Conservation (phyloP, 2,113 vertebrate genomes). For the Poecile atricapillus region DNA sequence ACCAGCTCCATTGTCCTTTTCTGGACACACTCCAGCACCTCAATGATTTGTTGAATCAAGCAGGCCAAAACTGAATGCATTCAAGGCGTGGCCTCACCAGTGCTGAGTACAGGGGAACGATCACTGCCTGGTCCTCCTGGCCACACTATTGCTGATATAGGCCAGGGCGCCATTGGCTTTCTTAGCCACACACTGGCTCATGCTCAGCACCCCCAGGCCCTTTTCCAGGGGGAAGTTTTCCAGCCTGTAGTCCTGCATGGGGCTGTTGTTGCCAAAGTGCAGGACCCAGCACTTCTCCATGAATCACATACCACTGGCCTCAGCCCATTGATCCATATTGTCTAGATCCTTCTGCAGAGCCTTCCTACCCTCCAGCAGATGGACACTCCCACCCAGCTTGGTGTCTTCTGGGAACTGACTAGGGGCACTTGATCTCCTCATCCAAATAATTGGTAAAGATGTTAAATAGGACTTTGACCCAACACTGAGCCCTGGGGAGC, state of each 20-base stretch:
- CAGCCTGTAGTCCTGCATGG: not conserved
- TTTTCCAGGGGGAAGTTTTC: not conserved
- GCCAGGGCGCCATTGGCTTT: not conserved
- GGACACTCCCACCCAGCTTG: not conserved
- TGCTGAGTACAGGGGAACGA: no score
- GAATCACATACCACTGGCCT: not conserved
- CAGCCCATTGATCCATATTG: rapidly evolving
- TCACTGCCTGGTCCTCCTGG: not conserved
- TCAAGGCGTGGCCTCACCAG: not conserved
- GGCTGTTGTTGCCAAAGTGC: not conserved
- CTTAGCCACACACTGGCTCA: not conserved
- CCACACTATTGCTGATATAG: not conserved
- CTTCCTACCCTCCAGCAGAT: not conserved
- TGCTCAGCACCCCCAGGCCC: not conserved
- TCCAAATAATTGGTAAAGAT: not conserved
- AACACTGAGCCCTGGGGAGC: not conserved
- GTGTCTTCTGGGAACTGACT: not conserved
- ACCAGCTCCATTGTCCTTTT: not conserved
- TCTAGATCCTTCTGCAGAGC: not conserved
- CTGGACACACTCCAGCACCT: rapidly evolving
- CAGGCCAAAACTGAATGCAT: no score
- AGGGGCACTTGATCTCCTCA: not conserved
- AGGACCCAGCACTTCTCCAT: not conserved
- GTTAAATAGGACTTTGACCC: not conserved
- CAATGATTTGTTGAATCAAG: not conserved